phyloP scores from a whole-genome alignment of 2,797 vertebrate genomes.

The Cuniculus paca region DNA sequence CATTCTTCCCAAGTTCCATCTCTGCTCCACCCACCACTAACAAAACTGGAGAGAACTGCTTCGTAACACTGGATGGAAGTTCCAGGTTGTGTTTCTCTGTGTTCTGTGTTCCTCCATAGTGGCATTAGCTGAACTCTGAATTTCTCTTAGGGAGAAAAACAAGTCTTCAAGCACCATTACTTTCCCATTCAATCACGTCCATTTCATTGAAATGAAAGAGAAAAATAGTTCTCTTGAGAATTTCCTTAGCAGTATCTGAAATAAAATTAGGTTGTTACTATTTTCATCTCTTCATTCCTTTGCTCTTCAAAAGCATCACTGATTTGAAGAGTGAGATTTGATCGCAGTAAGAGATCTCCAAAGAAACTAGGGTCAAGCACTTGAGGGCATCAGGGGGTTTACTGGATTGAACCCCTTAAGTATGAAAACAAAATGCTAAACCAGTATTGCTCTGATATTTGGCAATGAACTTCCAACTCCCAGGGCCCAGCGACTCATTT shows the following conservation, averaged over 20 bases:
- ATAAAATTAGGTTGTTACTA: conserved; percentile 47
- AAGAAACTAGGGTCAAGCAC: not conserved
- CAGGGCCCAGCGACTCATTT: rapidly evolving
- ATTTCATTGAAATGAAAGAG: conserved; percentile 53
- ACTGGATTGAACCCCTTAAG: too few species aligned
- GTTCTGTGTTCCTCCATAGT: not conserved
- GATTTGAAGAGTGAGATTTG: not conserved
- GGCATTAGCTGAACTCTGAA: not conserved
- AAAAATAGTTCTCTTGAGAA: not conserved
- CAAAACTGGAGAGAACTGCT: not conserved
- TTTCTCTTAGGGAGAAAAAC: not conserved
- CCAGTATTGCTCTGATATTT: not conserved
- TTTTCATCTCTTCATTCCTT: conserved; percentile 35
- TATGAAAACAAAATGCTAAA: not conserved
- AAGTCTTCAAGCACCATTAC: not conserved
- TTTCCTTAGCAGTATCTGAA: conserved; percentile 48
- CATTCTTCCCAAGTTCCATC: not conserved
- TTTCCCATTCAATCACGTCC: conserved; percentile 35
- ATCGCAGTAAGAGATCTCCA: not conserved
- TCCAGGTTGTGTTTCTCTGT: not conserved
- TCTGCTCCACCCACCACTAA: not conserved
- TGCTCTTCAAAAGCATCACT: not conserved
- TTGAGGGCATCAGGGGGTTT: not conserved
- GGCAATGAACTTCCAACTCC: too few species aligned
- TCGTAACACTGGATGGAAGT: not conserved